Base-by-base conservation (phyloP, 2,113 vertebrate genomes). In the Nothocercus julius region DNA sequence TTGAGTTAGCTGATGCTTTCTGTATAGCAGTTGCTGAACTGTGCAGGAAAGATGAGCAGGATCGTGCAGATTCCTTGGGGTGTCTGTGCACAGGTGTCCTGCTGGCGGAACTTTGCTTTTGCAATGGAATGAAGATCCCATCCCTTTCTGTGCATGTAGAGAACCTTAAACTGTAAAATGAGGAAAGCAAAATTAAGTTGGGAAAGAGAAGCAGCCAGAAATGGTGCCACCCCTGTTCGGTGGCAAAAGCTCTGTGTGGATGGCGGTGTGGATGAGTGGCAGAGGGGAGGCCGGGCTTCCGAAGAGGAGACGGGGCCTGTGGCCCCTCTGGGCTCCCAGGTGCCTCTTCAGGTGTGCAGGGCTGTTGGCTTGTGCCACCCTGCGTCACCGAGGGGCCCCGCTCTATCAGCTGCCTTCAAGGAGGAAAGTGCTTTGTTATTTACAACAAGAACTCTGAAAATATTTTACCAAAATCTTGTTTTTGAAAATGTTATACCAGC, bases 211-310 rank as follows among this genome's bases (percentile, higher is more conserved):
- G 7, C 0, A 0, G 12, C 40, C 44, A 2, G 32, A 38, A 34
- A 1, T 17, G 38, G 36, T 83, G 64, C 64, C 30, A 10, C 9
- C 9, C 2, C 17, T 25, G 24, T 25, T 14, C 25, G 81, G 76
- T 40, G n/a, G 18, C 82, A 77, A 45, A 32, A 74, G 2, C 0
- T 0, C 28, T 68, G 49, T 30, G 2, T 21, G 64, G 54, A 4
- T 77, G 51, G 0, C 49, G 61, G 0, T 4, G 67, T 49, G 67
- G 54, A 19, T 15, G 85, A 77, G 75, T 6, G 3, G 0, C 0
- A 36, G 49, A 7, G 58, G 51, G 5, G 59, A 54, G 4, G 25
- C 25, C 0, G 0, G 73, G 56, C 32, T 68, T 45, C 19, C 36
- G 75, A 72, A 22, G 42, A 49, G 34, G 4, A 14, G 1, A 59